Evolutionary conservation across 2,113 vertebrate species (phyloP).

Genomic region (Scomber scombrus): DNA sequence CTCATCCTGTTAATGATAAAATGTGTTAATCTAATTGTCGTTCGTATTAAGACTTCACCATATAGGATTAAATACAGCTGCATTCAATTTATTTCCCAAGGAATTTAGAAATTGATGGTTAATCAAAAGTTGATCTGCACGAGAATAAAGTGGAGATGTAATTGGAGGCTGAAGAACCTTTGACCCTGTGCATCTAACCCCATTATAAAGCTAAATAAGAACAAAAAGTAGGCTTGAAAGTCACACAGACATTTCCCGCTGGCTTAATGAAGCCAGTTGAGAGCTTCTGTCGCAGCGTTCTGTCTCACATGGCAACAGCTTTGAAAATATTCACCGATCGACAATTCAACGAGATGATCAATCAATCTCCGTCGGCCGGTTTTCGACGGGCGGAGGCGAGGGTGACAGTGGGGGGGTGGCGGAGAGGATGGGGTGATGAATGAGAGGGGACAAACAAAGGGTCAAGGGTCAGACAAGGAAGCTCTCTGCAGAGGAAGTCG

Average conservation of each 20-base stretch:
- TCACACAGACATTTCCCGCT: slow-evolving; percentile 1
- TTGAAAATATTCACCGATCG: slow-evolving; percentile 73
- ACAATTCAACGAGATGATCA: slow-evolving; percentile 81
- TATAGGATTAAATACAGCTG: too few relatives aligned
- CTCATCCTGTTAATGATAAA: too few relatives aligned
- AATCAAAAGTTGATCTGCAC: background rate
- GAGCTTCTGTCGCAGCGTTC: slow-evolving; percentile 62
- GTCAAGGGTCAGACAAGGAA: slow-evolving; percentile 79
- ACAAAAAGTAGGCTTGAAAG: background rate
- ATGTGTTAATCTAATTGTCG: too few relatives aligned
- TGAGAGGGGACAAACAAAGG: slow-evolving; percentile 86
- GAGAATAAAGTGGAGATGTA: background rate
- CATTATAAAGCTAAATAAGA: background rate
- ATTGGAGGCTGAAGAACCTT: background rate
- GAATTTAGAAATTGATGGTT: too few relatives aligned
- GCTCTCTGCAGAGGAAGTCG: slow-evolving; percentile 71
- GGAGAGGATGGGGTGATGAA: slow-evolving; percentile 86
- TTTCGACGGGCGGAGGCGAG: slow-evolving; percentile 46
- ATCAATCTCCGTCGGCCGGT: slow-evolving; percentile 82
- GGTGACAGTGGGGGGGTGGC: slow-evolving; percentile 49
- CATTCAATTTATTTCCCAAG: too few relatives aligned
- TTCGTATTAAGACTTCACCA: too few relatives aligned
- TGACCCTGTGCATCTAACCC: background rate
- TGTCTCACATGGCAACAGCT: slow-evolving; percentile 62
- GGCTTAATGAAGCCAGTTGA: slow-evolving; percentile 40